These are phyloP conservation scores for Pheosia gnoma DNA, from an alignment of 2,888 invertebrate genomes.

Conservation along the genomic window DNA sequence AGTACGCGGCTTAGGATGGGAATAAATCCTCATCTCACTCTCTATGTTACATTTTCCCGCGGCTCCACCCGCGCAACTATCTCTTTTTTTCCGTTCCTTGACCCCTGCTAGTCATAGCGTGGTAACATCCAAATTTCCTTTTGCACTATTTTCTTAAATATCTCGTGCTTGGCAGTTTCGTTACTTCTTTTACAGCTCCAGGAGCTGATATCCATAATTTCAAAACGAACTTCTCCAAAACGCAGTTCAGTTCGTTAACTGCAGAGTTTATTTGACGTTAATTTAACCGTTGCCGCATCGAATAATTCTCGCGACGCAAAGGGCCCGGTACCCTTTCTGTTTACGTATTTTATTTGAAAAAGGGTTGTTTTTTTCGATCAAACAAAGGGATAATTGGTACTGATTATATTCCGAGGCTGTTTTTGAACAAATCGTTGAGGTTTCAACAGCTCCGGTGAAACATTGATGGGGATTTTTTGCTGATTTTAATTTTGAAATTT, in stretches of 20 bases:
- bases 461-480: slow-evolving; percentile 12
- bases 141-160: too few species aligned
- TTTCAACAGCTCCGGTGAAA: slow-evolving; percentile 19
- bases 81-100: too few species aligned
- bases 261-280: slow-evolving; percentile 34
- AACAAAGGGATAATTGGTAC: slow-evolving; percentile 49
- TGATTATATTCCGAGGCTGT: slow-evolving; percentile 39
- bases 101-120: too few species aligned
- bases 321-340: slow-evolving; percentile 41
- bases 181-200: too few species aligned
- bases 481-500: background rate
- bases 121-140: too few species aligned
- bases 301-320: slow-evolving; percentile 15
- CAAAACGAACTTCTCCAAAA: background rate
- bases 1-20: too few species aligned
- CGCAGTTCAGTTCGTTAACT: slow-evolving; percentile 22
- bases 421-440: slow-evolving; percentile 34
- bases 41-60: too few species aligned
- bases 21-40: too few species aligned
- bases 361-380: slow-evolving; percentile 44
- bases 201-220: background rate
- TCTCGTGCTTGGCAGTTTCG: too few species aligned
- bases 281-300: slow-evolving; percentile 24
- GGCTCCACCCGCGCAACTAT: too few species aligned
- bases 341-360: slow-evolving; percentile 40